Evolutionary conservation across 2,113 vertebrate species (phyloP).

Genomic region (Antechinus stuartii): DNA sequence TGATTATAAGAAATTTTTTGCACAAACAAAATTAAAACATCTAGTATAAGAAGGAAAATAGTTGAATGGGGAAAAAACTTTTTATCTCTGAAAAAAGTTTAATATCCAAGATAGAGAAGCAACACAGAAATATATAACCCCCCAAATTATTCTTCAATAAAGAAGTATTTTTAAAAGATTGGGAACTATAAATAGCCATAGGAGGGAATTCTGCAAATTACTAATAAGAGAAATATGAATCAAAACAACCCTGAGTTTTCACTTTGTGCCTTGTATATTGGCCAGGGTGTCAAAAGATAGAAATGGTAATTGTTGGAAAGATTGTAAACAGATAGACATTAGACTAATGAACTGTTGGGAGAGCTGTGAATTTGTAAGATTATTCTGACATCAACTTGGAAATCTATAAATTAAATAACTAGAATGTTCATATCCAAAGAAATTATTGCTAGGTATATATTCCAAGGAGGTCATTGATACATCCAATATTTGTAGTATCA

Average conservation of each 20-base stretch:
- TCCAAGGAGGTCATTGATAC: background rate
- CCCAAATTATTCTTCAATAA: background rate
- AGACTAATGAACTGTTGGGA: background rate
- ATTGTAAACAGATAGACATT: background rate
- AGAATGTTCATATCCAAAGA: background rate
- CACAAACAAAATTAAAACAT: background rate
- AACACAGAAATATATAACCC: background rate
- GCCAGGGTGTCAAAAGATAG: background rate
- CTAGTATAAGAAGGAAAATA: background rate
- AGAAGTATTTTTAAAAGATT: background rate
- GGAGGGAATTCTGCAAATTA: background rate
- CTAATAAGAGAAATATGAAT: background rate
- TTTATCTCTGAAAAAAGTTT: background rate
- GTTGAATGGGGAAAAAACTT: background rate
- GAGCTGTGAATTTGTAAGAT: background rate
- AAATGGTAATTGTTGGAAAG: background rate
- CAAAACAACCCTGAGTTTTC: background rate
- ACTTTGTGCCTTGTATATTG: background rate
- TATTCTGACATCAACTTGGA: background rate
- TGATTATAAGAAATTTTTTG: background rate
- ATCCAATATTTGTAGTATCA: background rate
- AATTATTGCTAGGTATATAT: background rate
- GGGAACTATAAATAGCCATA: background rate
- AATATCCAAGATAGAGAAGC: background rate
- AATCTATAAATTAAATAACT: background rate